Conservation (phyloP, 2,113 vertebrate genomes). For the Notechis scutatus region DNA sequence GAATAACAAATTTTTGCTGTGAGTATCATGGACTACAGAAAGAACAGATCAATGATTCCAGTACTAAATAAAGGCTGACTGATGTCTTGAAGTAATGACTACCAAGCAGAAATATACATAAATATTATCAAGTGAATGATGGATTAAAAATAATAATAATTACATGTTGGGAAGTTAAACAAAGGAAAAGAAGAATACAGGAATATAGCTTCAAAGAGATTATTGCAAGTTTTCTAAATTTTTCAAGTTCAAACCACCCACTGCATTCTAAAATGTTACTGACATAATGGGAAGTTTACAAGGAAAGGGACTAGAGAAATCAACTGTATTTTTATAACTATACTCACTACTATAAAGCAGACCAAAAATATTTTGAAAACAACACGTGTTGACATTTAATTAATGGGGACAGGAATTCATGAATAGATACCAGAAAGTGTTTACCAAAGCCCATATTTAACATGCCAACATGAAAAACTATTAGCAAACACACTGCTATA, state of each 20-base stretch:
- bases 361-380: neutral
- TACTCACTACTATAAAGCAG: neutral
- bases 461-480: neutral
- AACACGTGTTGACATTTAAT: neutral
- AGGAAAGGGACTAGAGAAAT: neutral
- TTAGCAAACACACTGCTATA: neutral
- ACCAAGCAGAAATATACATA: neutral
- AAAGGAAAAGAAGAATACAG: neutral
- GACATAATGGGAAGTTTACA: neutral
- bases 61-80: neutral
- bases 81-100: neutral
- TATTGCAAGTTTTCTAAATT: neutral
- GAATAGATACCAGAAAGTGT: neutral
- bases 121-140: neutral
- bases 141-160: neutral
- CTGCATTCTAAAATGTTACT: neutral
- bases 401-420: neutral
- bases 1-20: neutral
- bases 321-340: neutral
- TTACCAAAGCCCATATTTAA: neutral
- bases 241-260: neutral
- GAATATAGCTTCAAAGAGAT: neutral
- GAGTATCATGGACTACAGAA: neutral
- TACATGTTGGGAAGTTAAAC: neutral
- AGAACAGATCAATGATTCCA: neutral